Evolutionary conservation across 2,888 invertebrate species (phyloP).

Genomic region (Linhomoeus sp.): DNA sequence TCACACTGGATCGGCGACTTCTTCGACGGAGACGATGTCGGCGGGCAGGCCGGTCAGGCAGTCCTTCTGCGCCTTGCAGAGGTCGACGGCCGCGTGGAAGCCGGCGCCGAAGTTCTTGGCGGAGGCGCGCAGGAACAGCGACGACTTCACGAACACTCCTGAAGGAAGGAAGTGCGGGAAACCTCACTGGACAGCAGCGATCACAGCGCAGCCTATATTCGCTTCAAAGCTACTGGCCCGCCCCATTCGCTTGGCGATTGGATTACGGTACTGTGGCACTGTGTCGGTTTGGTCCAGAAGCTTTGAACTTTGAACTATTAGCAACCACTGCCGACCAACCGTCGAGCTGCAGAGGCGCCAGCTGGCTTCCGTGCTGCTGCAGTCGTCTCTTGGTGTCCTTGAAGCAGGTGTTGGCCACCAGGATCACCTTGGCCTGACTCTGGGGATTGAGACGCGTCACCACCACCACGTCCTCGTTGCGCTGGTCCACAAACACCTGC

Average conservation of each 20-base stretch:
- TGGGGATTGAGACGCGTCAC: conserved; percentile 76
- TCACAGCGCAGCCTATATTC: too few species aligned
- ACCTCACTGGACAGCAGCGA: too few species aligned
- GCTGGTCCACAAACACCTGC: conserved; percentile 60
- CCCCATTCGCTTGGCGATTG: too few species aligned
- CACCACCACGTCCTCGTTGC: conserved; percentile 70
- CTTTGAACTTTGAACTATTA: too few species aligned
- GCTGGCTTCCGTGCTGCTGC: conserved; percentile 8
- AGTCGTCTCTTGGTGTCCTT: conserved; percentile 3
- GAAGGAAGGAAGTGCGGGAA: too few species aligned
- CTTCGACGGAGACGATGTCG: neutral
- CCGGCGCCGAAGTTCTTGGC: too few species aligned
- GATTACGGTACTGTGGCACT: too few species aligned
- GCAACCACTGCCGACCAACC: neutral
- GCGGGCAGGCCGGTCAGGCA: neutral
- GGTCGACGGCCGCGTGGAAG: too few species aligned
- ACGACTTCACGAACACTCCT: too few species aligned
- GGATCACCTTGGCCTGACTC: conserved; percentile 64
- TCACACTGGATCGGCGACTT: neutral
- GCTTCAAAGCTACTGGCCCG: too few species aligned
- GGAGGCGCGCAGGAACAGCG: too few species aligned
- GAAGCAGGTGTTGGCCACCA: conserved; percentile 78
- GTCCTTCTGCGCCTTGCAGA: neutral
- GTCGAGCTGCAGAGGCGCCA: conserved; percentile 2
- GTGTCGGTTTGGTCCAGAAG: too few species aligned